Evolutionary conservation across 2,113 vertebrate genomes (phyloP).

Genomic region (Tinamus guttatus): DNA sequence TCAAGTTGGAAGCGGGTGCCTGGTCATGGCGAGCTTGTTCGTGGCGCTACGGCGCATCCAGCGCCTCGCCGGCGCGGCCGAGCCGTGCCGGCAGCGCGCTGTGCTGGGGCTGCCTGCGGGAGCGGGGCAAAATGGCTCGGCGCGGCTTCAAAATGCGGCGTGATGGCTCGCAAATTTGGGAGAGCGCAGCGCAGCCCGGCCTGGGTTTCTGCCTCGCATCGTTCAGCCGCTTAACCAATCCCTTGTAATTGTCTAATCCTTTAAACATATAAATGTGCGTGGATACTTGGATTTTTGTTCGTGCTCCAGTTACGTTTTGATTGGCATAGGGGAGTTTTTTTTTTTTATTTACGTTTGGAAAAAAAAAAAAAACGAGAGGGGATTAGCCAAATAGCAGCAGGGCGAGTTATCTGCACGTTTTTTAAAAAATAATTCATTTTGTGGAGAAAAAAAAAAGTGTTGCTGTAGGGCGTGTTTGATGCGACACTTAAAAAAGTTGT

Average conservation of each 20-base stretch:
- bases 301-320: conserved; percentile 75
- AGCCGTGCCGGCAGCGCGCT: conserved; percentile 61
- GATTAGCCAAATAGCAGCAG: conserved; percentile 64
- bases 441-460: not conserved
- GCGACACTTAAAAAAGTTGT: conserved; percentile 64
- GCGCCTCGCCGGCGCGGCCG: too few relatives aligned
- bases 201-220: conserved; percentile 45
- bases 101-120: conserved; percentile 57
- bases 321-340: conserved; percentile 53
- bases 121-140: conserved; percentile 49
- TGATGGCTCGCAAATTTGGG: conserved; percentile 56
- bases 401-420: conserved; percentile 35
- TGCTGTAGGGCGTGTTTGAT: not conserved
- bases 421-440: not conserved
- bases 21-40: conserved; percentile 69
- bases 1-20: conserved; percentile 74
- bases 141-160: conserved; percentile 49
- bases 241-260: conserved; percentile 70
- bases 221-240: conserved; percentile 24
- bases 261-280: conserved; percentile 65
- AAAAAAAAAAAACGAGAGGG: conserved; percentile 32
- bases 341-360: conserved; percentile 62
- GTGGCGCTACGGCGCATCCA: not conserved
- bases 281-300: conserved; percentile 74
- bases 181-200: conserved; percentile 41